These are phyloP conservation scores for Ethmia dodecea DNA, from an alignment of 2,888 invertebrate genomes.

Conservation along the genomic window DNA sequence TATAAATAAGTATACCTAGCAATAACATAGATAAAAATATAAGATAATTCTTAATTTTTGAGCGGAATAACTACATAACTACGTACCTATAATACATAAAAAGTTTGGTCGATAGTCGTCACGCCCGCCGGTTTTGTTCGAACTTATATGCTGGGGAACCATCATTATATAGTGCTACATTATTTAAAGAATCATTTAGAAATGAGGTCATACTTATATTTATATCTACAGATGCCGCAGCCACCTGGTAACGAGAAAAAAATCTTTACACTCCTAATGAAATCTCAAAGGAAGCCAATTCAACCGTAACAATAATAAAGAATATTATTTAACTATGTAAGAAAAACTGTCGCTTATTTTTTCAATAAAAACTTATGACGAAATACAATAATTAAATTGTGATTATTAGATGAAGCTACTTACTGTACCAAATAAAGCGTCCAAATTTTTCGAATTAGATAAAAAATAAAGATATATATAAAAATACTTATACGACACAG, in stretches of 20 bases:
- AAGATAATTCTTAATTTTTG: no score
- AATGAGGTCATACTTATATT: no score
- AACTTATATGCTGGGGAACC: no score
- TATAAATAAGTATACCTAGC: no score
- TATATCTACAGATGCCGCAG: conserved; percentile 15
- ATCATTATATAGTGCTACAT: no score
- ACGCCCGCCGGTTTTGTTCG: no score
- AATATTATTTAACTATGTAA: conserved; percentile 15
- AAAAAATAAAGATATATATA: conserved; percentile 31
- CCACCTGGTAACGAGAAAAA: conserved; percentile 5
- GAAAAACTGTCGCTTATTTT: conserved; percentile 21
- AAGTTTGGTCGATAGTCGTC: no score
- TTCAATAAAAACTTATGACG: conserved; percentile 47
- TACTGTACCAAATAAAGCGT: conserved; percentile 66
- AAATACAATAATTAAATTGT: conserved; percentile 68
- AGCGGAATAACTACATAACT: no score
- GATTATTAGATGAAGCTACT: conserved; percentile 45
- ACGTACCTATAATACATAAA: no score
- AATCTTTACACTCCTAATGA: conserved; percentile 8
- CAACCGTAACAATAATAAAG: conserved; percentile 24
- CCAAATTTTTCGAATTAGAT: conserved; percentile 61
- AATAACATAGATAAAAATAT: no score
- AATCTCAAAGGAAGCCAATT: conserved; percentile 15
- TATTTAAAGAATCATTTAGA: no score
- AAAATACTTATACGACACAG: conserved; percentile 17